These are phyloP conservation scores for Rynchops niger DNA, from an alignment of 2,113 vertebrate genomes.

Conservation along the genomic window DNA sequence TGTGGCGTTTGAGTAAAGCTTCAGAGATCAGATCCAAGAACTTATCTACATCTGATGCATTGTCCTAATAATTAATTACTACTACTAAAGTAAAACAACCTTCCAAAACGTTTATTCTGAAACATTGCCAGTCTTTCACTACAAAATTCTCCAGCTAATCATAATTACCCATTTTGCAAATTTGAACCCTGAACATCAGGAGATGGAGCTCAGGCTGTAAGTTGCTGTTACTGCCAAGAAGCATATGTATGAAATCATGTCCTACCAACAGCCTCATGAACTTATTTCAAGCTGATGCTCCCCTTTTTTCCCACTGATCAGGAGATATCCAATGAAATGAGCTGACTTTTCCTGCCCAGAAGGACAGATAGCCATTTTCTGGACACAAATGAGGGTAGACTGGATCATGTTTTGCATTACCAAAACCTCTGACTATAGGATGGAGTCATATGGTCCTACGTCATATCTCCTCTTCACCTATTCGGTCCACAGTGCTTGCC, in stretches of 20 bases:
- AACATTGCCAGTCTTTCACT: neutral
- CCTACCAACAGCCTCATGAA: neutral
- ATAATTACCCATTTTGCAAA: neutral
- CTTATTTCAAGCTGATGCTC: neutral
- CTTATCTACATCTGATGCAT: neutral
- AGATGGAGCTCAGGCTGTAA: neutral
- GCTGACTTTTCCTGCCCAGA: neutral
- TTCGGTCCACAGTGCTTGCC: neutral
- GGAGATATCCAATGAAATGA: neutral
- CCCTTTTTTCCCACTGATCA: neutral
- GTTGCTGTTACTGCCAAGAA: neutral
- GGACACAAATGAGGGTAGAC: neutral
- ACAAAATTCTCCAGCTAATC: neutral
- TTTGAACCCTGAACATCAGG: neutral
- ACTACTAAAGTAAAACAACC: neutral
- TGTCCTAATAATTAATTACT: neutral
- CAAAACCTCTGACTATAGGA: neutral
- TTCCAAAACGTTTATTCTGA: conserved; percentile 14
- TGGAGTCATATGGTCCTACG: neutral
- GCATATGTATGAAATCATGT: neutral
- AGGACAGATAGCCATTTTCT: neutral
- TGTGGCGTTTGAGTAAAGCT: neutral
- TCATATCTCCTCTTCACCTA: neutral
- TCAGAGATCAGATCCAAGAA: neutral
- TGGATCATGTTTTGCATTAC: neutral